A percentile compares a stretch with the other conserved stretches of the same genome.
These are phyloP conservation scores for Pararge aegeria DNA, from an alignment of 1,140 invertebrate species.

Conservation along the genomic window DNA sequence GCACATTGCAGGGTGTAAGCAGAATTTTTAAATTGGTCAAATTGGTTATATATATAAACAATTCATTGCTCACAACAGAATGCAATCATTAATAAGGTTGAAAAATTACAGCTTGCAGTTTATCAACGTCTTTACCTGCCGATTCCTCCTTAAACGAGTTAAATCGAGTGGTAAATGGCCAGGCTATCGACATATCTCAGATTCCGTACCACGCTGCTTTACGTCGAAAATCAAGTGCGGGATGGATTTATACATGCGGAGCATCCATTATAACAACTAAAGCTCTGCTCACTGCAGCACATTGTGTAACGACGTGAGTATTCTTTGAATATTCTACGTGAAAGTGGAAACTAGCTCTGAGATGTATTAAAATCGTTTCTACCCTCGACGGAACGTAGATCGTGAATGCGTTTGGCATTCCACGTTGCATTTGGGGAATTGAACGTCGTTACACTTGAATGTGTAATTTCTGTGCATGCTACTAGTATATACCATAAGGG, in stretches of 20 bases:
- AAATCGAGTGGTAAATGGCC: constrained; percentile 65
- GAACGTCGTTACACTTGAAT: too few species aligned
- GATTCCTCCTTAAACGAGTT: constrained; percentile 16
- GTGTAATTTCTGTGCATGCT: too few species aligned
- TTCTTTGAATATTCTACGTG: not conserved
- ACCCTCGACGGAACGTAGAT: too few species aligned
- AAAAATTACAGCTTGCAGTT: constrained; percentile 6
- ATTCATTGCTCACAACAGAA: too few species aligned
- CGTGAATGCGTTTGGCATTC: too few species aligned
- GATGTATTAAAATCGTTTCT: not conserved
- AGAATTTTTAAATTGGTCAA: too few species aligned
- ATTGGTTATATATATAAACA: too few species aligned
- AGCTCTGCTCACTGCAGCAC: constrained; percentile 57
- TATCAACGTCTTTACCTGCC: constrained; percentile 6
- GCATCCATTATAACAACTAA: constrained; percentile 52
- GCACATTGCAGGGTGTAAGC: too few species aligned
- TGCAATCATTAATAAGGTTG: not conserved
- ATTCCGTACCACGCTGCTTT: constrained; percentile 65
- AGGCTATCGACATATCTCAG: constrained; percentile 51
- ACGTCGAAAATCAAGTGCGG: constrained; percentile 34
- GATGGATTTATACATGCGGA: constrained; percentile 66
- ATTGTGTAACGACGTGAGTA: constrained; percentile 57
- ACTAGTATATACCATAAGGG: too few species aligned
- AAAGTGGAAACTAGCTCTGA: too few species aligned
- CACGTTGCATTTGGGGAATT: too few species aligned